Conservation (phyloP, 1,140 invertebrate species). For the Nilaparvata lugens region DNA sequence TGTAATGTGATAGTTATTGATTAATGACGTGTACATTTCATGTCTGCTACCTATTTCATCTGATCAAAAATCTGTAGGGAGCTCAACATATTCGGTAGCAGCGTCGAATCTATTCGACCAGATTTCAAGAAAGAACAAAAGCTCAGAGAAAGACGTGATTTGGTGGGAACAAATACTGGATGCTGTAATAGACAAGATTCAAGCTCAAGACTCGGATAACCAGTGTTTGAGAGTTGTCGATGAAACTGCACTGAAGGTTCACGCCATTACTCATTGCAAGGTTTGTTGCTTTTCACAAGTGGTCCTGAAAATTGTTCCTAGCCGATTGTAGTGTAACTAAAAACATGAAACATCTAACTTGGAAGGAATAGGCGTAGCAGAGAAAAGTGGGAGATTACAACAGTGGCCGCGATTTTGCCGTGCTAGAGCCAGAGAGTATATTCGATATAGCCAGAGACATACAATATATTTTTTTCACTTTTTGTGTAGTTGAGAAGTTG, state of each 20-base stretch:
- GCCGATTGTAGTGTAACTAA: too few species aligned
- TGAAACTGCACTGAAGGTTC: constrained; percentile 7
- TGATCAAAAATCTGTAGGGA: constrained; percentile 9
- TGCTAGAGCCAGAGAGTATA: too few species aligned
- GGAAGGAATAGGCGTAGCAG: neutral
- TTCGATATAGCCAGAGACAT: too few species aligned
- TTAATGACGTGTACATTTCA: too few species aligned
- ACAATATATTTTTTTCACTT: too few species aligned
- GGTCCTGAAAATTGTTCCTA: neutral
- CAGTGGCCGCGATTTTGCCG: too few species aligned
- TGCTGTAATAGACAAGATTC: constrained; percentile 12
- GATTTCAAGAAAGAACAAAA: constrained; percentile 4
- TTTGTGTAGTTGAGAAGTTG: too few species aligned
- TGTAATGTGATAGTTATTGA: too few species aligned
- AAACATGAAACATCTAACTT: neutral
- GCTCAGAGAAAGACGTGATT: constrained; percentile 8
- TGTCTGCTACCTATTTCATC: too few species aligned
- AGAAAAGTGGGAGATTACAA: too few species aligned
- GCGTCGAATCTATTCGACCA: constrained; percentile 18
- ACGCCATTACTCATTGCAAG: constrained; percentile 15
- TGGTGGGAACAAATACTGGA: constrained; percentile 20
- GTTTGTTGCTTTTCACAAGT: constrained; percentile 9
- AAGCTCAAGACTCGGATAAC: neutral
- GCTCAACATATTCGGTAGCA: neutral
- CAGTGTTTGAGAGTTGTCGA: constrained; percentile 2